Base-by-base conservation (phyloP, 2,888 invertebrate species). In the Linnaemya tessellans region DNA sequence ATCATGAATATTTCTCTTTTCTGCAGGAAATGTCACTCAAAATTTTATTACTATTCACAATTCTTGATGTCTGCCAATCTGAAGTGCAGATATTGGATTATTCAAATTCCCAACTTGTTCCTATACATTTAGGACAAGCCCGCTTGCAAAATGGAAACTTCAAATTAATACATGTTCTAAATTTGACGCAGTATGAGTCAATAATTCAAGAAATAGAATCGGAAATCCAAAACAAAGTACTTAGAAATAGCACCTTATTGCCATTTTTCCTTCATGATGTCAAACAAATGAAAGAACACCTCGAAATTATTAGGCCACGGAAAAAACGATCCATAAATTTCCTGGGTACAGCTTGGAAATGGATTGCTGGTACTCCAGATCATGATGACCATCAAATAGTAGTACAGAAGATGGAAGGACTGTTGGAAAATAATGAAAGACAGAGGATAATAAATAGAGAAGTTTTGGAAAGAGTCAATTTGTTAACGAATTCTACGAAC, bases 101-200 rank as follows among this genome's bases (percentile, higher is more conserved):
- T 25, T 60, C 35, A 60, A 60, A 35, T 60, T 60, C 18, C 60
- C 51, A 51, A 51, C 35, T 68, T 35, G 51, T 51, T 35, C 51
- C 20, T 22, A 65, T 49, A 46, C 49, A 65, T 46, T 43, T 25
- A 43, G 46, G 43, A 43, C 64, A 64, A 64, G 22, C 64, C 43
- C 20, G 64, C 15, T 41, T 65, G 10, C 46, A 43, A 65, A 65
- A 65, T 25, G 65, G 65, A 65, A 65, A 65, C n/a, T n/a, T 65
- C n/a, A 65, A 65, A 65, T 67, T 25, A 30, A 67, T 35, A 67
- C 49, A 49, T 67, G 30, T 67, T 67, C 25, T 67, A 49, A 67
- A 49, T 49, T 43, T 43, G 9, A 43, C 43, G 10, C 43, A 64
- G 13, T 25, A 25, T 25, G 25, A 56, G 25, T 56, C 56, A 22